phyloP scores from a whole-genome alignment of 53 echinoderm and acorn worm genomes.

The Patiria pectinifera region DNA sequence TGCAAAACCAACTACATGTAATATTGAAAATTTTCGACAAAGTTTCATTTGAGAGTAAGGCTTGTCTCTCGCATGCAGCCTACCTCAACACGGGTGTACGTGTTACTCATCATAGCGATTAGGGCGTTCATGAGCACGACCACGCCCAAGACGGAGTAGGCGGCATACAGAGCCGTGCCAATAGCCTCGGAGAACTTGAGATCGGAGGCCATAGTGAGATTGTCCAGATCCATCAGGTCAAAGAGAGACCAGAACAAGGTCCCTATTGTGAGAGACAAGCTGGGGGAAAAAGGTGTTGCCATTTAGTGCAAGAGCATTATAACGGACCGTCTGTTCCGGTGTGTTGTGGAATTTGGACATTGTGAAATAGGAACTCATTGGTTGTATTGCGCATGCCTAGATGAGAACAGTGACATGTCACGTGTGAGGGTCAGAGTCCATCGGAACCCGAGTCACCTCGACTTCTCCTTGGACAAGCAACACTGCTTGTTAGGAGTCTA shows the following conservation, averaged over 20 bases:
- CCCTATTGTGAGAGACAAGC: slow-evolving; percentile 54
- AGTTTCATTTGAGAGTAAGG: neutral
- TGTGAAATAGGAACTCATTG: too few species aligned
- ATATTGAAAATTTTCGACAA: too few species aligned
- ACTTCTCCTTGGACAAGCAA: too few species aligned
- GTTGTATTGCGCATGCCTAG: too few species aligned
- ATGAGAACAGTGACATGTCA: too few species aligned
- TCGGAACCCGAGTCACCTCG: too few species aligned
- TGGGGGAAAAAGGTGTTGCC: neutral
- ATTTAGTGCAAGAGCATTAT: too few species aligned
- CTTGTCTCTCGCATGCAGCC: neutral
- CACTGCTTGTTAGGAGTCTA: too few species aligned
- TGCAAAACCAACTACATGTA: too few species aligned
- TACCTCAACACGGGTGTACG: slow-evolving; percentile 84
- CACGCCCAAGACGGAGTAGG: slow-evolving; percentile 71
- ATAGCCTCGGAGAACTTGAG: slow-evolving; percentile 47
- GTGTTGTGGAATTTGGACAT: too few species aligned
- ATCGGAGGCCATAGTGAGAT: slow-evolving; percentile 1
- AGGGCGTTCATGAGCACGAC: slow-evolving; percentile 82
- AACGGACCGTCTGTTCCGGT: too few species aligned
- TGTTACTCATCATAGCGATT: slow-evolving; percentile 92
- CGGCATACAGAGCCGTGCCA: slow-evolving; percentile 66
- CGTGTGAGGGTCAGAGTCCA: too few species aligned
- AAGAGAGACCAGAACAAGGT: slow-evolving; percentile 83
- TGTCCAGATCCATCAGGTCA: slow-evolving; percentile 50